Conservation (phyloP, 2,888 invertebrate genomes). For the Cremastobaeus sp. region DNA sequence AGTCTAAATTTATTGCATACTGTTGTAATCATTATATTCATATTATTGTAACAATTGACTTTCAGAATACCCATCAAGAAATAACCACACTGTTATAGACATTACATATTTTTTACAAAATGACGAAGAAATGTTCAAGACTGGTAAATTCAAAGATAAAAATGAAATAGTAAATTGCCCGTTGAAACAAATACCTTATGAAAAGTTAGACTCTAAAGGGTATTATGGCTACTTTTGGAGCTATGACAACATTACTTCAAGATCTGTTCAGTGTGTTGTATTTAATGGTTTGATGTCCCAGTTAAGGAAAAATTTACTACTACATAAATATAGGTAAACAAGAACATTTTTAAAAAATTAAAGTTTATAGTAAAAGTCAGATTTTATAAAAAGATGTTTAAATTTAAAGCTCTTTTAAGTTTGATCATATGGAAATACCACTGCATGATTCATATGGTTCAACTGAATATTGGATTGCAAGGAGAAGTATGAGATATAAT, state of each 20-base stretch:
- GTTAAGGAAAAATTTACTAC: constrained; percentile 82
- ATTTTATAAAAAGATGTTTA: no score
- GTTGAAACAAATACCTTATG: constrained; percentile 64
- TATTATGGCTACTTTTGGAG: constrained; percentile 84
- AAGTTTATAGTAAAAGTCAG: no score
- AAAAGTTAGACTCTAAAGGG: constrained; percentile 75
- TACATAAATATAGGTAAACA: constrained; percentile 79
- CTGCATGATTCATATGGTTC: constrained; percentile 93
- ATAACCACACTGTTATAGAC: constrained; percentile 81
- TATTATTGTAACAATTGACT: constrained; percentile 1
- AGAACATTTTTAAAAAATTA: constrained; percentile 2
- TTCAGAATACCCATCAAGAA: constrained; percentile 78
- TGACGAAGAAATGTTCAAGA: constrained; percentile 90
- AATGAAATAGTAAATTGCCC: constrained; percentile 82
- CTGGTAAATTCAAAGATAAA: constrained; percentile 90
- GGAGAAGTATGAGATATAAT: constrained; percentile 90
- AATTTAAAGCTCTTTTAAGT: constrained; percentile 79
- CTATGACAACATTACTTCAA: constrained; percentile 84
- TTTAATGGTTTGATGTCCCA: constrained; percentile 88
- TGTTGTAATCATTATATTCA: not conserved
- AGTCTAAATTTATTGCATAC: no score
- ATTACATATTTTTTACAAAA: constrained; percentile 90
- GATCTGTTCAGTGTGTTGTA: constrained; percentile 86
- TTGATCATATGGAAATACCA: constrained; percentile 91
- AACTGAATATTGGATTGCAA: constrained; percentile 88